These are phyloP conservation scores for Papilio protenor DNA, from an alignment of 2,888 invertebrate species.

Conservation along the genomic window DNA sequence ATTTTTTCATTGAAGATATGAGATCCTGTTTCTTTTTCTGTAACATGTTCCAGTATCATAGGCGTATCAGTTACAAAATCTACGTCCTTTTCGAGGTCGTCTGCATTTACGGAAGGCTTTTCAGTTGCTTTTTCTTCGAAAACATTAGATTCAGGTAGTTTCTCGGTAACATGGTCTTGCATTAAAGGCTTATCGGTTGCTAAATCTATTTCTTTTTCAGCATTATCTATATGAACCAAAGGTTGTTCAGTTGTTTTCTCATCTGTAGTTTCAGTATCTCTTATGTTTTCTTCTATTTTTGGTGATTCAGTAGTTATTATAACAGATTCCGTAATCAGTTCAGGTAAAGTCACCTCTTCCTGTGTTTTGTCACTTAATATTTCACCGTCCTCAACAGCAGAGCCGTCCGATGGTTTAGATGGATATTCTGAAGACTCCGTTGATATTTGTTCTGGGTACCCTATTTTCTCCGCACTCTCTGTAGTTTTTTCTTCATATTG, in stretches of 20 bases:
- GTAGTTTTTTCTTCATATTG: constrained; percentile 41
- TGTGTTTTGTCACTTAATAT: neutral
- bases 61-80: constrained; percentile 1
- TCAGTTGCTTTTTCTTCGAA: constrained; percentile 2
- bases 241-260: constrained; percentile 11
- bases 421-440: constrained; percentile 18
- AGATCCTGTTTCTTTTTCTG: constrained; percentile 28
- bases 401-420: neutral
- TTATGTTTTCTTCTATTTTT: constrained; percentile 19
- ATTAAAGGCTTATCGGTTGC: constrained; percentile 3
- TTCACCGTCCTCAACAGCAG: neutral
- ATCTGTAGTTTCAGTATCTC: constrained; percentile 6
- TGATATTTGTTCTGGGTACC: neutral
- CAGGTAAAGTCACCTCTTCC: constrained; percentile 23
- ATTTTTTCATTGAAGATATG: neutral
- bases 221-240: neutral
- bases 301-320: constrained; percentile 24
- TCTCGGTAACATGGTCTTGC: constrained; percentile 5
- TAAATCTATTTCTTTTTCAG: constrained; percentile 17
- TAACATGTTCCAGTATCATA: neutral
- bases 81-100: constrained; percentile 17
- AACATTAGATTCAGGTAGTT: neutral
- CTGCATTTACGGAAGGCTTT: neutral
- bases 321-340: constrained; percentile 7
- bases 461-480: neutral